Percentiles rank a stretch among this genome's conserved stretches.
These are phyloP conservation scores for Eumeta japonica DNA, from an alignment of 1,140 invertebrate genomes.

Conservation along the genomic window DNA sequence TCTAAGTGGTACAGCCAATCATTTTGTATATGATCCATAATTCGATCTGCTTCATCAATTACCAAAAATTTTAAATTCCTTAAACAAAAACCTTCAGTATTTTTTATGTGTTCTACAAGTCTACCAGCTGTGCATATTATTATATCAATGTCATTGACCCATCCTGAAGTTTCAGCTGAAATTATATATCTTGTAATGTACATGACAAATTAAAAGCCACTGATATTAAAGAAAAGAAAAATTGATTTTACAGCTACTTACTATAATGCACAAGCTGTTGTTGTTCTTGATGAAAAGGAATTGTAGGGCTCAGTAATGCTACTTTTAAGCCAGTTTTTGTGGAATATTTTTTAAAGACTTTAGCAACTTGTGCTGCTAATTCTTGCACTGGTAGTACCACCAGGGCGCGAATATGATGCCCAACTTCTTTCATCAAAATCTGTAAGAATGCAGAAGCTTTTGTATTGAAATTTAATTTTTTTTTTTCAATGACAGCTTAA, in stretches of 20 bases:
- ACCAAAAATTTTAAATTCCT: constrained; percentile 80
- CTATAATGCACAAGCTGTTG: constrained; percentile 69
- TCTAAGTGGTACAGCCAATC: constrained; percentile 82
- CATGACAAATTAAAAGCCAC: neutral
- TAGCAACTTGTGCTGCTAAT: constrained; percentile 84
- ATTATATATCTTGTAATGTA: constrained; percentile 11
- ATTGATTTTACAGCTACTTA: constrained; percentile 37
- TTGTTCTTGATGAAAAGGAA: constrained; percentile 75
- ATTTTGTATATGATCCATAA: constrained; percentile 86
- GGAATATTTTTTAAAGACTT: constrained; percentile 77
- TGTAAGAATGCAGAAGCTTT: constrained; percentile 19
- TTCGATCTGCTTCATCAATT: constrained; percentile 94
- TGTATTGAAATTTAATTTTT: too few relatives aligned
- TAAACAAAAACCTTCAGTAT: constrained; percentile 83
- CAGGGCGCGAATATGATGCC: constrained; percentile 73
- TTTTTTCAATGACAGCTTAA: too few relatives aligned
- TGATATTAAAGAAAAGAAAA: constrained; percentile 2
- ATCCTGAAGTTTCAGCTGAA: constrained; percentile 49
- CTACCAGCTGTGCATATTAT: constrained; percentile 91
- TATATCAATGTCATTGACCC: constrained; percentile 75
- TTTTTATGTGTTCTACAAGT: constrained; percentile 87
- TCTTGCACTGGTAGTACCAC: constrained; percentile 90
- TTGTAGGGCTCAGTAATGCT: constrained; percentile 71
- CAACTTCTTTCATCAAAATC: constrained; percentile 44
- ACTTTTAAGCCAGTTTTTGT: constrained; percentile 72